Evolutionary conservation across 2,888 invertebrate genomes (phyloP), one percentile per base, ranked within the genome.

Genomic region (Ennomos fuscantarius): DNA sequence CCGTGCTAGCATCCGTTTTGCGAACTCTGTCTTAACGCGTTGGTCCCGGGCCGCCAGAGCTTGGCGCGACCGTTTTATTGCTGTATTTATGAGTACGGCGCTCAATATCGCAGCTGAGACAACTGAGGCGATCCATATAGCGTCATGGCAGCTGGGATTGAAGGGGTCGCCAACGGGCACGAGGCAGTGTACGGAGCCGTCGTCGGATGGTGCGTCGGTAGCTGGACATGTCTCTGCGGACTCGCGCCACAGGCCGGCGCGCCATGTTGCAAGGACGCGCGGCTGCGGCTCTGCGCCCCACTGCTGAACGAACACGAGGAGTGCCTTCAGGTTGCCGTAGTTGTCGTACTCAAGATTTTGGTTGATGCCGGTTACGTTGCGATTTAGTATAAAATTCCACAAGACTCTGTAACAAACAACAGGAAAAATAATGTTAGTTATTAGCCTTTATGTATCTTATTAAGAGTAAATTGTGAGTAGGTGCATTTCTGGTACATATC

Each of bases 91-190:
- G n/a, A 8, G 67, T 15, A 35, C 32, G 9, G 55, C 8, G 52
- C 35, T 32, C n/a, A 37, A 1, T 31, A 9, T 34, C 45, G 46
- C 39, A 42, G 12, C 55, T 69, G 65, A 40, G 73, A 68, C 45
- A 63, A 60, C 8, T 71, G 53, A 55, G 61, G 63, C 40, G 41
- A 61, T 60, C 8, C 48, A 55, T 24, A 24, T 5, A 8, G 51
- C 15, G 37, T 70, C 13, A 60, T 11, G 87, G 92, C 60, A 57
- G 84, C 76, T 77, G 11, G 96, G 94, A 0, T 81, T 77, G 12
- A 93, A 93, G 32, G 79, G 68, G 66, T 95, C 93, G 9, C 77
- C 78, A 9, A 63, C 58, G 13, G 24, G 32, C 35, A 54, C 41
- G 2, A 51, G 24, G 41, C 68, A 65, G 24, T 55, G 32, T 9